Evolutionary conservation across 2,888 invertebrate species (phyloP).

Genomic region (Thelaira solivaga): DNA sequence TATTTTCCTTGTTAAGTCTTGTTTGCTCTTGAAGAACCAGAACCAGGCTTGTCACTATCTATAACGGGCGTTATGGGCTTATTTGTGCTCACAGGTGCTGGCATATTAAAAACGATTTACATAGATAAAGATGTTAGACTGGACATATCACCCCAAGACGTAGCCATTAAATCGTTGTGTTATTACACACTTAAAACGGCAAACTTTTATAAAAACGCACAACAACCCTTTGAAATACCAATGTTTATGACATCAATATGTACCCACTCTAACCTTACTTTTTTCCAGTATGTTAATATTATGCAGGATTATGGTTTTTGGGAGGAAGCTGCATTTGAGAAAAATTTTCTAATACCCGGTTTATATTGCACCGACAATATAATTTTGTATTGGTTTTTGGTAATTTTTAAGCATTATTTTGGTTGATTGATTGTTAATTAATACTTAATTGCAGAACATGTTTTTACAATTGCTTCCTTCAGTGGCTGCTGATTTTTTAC

Average conservation of each 20-base stretch:
- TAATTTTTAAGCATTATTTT: not conserved
- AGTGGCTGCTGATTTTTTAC: slow-evolving; percentile 63
- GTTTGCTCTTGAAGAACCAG: slow-evolving; percentile 67
- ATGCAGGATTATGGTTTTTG: slow-evolving; percentile 64
- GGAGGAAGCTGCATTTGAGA: slow-evolving; percentile 63
- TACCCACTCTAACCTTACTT: slow-evolving; percentile 63
- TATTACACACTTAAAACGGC: slow-evolving; percentile 26
- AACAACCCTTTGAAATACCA: slow-evolving; percentile 41
- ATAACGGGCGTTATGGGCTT: slow-evolving; percentile 70
- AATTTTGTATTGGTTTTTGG: slow-evolving; percentile 63
- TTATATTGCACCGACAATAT: slow-evolving; percentile 65
- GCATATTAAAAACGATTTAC: slow-evolving; percentile 68
- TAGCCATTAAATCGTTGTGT: slow-evolving; percentile 63
- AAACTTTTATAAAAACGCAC: slow-evolving; percentile 8
- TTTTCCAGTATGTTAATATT: slow-evolving; percentile 61
- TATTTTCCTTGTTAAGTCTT: slow-evolving; percentile 66
- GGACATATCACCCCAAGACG: slow-evolving; percentile 69
- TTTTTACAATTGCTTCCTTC: slow-evolving; percentile 69
- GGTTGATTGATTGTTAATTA: not conserved
- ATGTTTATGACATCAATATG: slow-evolving; percentile 67
- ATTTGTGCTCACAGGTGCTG: slow-evolving; percentile 67
- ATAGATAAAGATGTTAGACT: slow-evolving; percentile 57
- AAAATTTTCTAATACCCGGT: slow-evolving; percentile 65
- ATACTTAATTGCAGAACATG: slow-evolving; percentile 55
- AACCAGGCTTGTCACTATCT: slow-evolving; percentile 69